Percentiles rank a stretch among this genome's conserved stretches.
Evolutionary conservation across 2,113 vertebrate species (phyloP).

Genomic region (Nicator chloris): DNA sequence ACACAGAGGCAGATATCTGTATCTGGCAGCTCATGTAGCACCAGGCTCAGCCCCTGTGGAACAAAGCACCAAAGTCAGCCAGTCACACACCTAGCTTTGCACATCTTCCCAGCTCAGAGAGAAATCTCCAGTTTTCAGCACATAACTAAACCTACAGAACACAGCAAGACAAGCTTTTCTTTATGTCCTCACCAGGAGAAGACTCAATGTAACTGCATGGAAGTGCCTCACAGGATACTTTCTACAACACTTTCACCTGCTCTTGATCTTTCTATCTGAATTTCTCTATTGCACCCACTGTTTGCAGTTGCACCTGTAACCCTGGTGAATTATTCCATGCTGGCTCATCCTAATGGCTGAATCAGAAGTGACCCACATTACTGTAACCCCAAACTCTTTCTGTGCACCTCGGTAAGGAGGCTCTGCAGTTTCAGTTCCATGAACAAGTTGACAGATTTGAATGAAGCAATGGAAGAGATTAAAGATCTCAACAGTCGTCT

Average conservation of each 20-base stretch:
- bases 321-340: not conserved
- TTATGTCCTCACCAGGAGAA: not conserved
- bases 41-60: not conserved
- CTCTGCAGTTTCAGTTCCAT: not conserved
- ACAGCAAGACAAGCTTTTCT: not conserved
- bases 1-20: accelerated
- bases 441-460: not conserved
- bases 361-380: not conserved
- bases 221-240: not conserved
- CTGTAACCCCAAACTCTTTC: not conserved
- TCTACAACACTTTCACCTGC: not conserved
- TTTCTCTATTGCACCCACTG: not conserved
- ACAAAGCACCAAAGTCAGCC: not conserved
- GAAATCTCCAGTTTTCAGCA: not conserved
- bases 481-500: not conserved
- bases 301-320: not conserved
- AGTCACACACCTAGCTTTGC: not conserved
- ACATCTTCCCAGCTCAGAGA: not conserved
- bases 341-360: not conserved
- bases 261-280: not conserved
- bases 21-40: not conserved
- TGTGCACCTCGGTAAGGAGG: accelerated
- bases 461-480: not conserved
- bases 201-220: accelerated
- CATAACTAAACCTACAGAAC: not conserved